Conservation (phyloP, 2,113 vertebrate genomes). For the Gnathonemus echidnorhynchus region DNA sequence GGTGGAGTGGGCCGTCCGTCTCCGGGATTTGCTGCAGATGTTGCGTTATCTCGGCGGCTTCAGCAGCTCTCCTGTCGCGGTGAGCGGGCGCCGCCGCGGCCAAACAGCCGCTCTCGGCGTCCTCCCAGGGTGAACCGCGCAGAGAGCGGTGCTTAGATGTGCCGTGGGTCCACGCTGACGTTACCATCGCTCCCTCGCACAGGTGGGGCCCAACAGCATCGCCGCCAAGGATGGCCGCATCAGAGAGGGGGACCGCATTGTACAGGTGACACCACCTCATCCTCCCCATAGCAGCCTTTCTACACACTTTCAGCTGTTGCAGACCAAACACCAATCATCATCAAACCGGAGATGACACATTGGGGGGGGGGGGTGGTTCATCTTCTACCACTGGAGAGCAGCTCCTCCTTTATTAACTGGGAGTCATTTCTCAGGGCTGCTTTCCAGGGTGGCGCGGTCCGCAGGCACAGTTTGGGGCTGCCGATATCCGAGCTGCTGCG, state of each 20-base stretch:
- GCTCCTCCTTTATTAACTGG: conserved; percentile 4
- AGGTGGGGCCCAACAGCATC: conserved; percentile 89
- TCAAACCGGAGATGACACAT: background rate
- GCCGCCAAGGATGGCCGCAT: conserved; percentile 88
- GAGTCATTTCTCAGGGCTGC: background rate
- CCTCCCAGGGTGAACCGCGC: background rate
- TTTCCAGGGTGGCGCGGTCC: conserved; percentile 35
- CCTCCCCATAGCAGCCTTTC: background rate
- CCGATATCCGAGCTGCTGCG: conserved; percentile 54
- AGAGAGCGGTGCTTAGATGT: background rate
- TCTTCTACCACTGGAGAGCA: background rate
- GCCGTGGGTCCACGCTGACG: background rate
- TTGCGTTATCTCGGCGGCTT: background rate
- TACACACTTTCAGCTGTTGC: background rate
- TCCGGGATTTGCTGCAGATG: background rate
- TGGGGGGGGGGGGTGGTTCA: background rate
- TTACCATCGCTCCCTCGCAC: conserved; percentile 8
- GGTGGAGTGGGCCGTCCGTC: background rate
- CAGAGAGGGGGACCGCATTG: conserved; percentile 84
- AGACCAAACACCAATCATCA: background rate
- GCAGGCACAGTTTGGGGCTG: conserved; percentile 53
- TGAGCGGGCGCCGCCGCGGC: background rate
- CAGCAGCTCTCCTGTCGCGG: background rate
- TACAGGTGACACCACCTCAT: conserved; percentile 66
- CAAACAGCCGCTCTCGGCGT: background rate